Conservation (phyloP, 2,797 vertebrate species). For the Falco peregrinus region DNA sequence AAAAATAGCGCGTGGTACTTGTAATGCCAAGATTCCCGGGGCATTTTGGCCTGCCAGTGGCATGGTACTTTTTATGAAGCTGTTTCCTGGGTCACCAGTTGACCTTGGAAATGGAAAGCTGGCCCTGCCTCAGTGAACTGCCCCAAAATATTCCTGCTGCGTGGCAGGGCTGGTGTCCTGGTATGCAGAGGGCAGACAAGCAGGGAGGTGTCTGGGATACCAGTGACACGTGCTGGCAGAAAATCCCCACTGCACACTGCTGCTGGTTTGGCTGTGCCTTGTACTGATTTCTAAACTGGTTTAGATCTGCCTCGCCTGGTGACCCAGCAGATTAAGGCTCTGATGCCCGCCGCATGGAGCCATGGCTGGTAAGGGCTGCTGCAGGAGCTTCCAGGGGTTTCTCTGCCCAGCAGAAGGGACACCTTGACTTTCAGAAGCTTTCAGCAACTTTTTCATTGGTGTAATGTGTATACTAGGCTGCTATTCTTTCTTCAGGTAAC, state of each 20-base stretch:
- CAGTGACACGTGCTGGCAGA: constrained; percentile 68
- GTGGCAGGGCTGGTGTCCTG: constrained; percentile 5
- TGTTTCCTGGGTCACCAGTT: constrained; percentile 59
- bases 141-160: constrained; percentile 45
- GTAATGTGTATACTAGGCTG: accelerated
- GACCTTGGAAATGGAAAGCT: constrained; percentile 63
- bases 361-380: not conserved
- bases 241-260: constrained; percentile 44
- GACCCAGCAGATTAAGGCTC: not conserved
- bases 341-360: not conserved
- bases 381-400: not conserved
- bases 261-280: not conserved
- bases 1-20: constrained; percentile 40
- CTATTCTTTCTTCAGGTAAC: not conserved
- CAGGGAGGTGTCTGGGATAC: constrained; percentile 49
- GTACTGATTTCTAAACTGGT: not conserved
- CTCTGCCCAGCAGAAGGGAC: not conserved
- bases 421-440: not conserved
- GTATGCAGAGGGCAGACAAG: not conserved
- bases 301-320: not conserved
- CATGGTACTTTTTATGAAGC: constrained; percentile 30
- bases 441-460: not conserved
- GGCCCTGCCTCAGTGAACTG: constrained; percentile 13
- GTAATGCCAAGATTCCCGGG: constrained; percentile 50
- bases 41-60: constrained; percentile 52